Evolutionary conservation across 2,797 vertebrate genomes (phyloP).

Genomic region (Rhabdophis nuchalis): DNA sequence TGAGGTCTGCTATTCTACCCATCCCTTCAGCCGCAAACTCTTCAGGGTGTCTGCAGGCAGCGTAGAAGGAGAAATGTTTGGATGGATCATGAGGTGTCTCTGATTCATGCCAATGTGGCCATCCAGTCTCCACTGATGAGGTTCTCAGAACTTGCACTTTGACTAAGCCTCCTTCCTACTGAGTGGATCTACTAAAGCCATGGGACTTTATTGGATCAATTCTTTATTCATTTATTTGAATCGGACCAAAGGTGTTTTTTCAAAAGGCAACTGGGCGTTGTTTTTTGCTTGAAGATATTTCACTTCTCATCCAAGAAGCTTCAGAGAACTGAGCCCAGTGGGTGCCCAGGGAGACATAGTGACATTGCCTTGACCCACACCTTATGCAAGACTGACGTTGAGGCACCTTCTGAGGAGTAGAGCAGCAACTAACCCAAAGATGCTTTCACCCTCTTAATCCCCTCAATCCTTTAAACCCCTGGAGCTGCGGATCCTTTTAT

Average conservation of each 20-base stretch:
- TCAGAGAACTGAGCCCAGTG: neutral
- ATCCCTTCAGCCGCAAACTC: neutral
- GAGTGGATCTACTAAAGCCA: neutral
- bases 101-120: neutral
- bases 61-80: neutral
- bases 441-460: neutral
- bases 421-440: neutral
- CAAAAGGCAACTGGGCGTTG: neutral
- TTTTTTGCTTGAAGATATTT: neutral
- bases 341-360: neutral
- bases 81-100: neutral
- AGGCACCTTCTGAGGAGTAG: neutral
- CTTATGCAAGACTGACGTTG: neutral
- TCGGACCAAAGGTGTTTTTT: neutral
- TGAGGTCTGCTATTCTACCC: neutral
- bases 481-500: constrained; percentile 33
- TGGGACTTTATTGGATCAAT: neutral
- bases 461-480: neutral
- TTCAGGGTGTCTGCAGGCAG: neutral
- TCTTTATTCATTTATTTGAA: neutral
- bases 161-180: neutral
- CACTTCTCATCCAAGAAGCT: neutral
- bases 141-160: neutral
- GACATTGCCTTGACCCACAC: neutral
- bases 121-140: neutral